These are phyloP conservation scores for Caenorhabditis elegans DNA, from an alignment of 1,140 invertebrate genomes.

Conservation along the genomic window WBcel235 BX284606.5:5587501-5588000, in stretches of 20 bases:
- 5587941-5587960: conserved; percentile 15
- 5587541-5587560: too few relatives aligned
- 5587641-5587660: too few relatives aligned
- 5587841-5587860: not conserved
- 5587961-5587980: conserved; percentile 23
- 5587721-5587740: conserved; percentile 47
- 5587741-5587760: not conserved
- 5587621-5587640: too few relatives aligned
- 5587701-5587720: conserved; percentile 50
- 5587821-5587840: not conserved
- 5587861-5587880: not conserved
- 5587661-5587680: too few relatives aligned
- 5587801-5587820: not conserved
- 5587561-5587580: too few relatives aligned
- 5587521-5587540: too few relatives aligned
- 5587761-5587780: conserved; percentile 16
- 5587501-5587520: too few relatives aligned
- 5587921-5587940: conserved; percentile 21
- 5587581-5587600: too few relatives aligned
- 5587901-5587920: conserved; percentile 21
- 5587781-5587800: conserved; percentile 46
- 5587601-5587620: too few relatives aligned
- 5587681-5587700: too few relatives aligned
- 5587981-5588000: conserved; percentile 19
- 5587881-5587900: not conserved